Evolutionary conservation across 2,888 invertebrate species (phyloP), one percentile per base, ranked within the genome.

Genomic region (Clepsis dumicolana): DNA sequence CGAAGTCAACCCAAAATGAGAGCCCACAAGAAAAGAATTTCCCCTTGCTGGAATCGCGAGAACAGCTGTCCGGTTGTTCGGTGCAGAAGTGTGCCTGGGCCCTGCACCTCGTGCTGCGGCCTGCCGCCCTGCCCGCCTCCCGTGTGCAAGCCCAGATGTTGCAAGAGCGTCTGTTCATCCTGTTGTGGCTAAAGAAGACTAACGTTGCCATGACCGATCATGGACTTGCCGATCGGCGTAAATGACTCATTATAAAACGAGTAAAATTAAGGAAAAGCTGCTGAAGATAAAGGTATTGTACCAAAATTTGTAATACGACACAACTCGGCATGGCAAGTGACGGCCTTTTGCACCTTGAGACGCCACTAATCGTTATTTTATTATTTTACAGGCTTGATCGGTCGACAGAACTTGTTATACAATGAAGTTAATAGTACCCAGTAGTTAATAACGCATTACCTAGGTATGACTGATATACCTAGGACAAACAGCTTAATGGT

Each of bases 11-110:
- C 88, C 1, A 85, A 81, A 74, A 86, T 90, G 16, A 86, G 74
- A 75, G 35, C 83, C 10, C 88, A 87, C 71, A 81, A 76, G 29
- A 88, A 85, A 70, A 79, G 79, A 27, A 79, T 77, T 67, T 93
- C 93, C 12, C 91, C 92, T n/a, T 92, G 92, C 73, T 71, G 66
- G 32, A 93, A 92, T 70, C 84, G 88, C 10, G 74, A 85, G 0
- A 83, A 78, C 60, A 59, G 71, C 0, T 91, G 91, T 67, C 86
- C 90, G 0, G 80, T 87, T 56, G 87, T 86, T 21, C 82, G 85
- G 24, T 88, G 89, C 71, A 83, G 84, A 41, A 91, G 91, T 73
- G 74, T 86, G 29, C 83, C 86, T 1, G 83, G 79, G n/a, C 82
- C 85, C 2, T 86, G 88, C 72, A 41, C 74, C 2, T 65, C 70